phyloP scores from a whole-genome alignment of 2,797 vertebrate genomes.

The Arrhamphus sclerolepis region DNA sequence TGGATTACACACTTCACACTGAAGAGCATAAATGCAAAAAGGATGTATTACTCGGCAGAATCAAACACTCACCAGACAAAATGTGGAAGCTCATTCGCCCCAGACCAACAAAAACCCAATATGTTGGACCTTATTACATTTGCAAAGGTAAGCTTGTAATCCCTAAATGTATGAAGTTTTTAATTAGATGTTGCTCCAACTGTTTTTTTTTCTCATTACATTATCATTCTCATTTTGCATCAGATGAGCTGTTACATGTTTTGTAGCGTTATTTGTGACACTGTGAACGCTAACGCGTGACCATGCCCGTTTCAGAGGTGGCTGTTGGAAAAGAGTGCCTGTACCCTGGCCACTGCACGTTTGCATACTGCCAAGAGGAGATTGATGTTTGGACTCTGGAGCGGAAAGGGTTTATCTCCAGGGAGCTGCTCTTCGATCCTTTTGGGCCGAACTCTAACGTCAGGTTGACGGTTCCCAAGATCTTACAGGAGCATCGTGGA shows the following conservation, averaged over 20 bases:
- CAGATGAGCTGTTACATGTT: not conserved
- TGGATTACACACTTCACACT: slow-evolving; percentile 87
- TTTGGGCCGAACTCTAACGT: slow-evolving; percentile 84
- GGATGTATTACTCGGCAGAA: slow-evolving; percentile 91
- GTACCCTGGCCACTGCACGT: slow-evolving; percentile 95
- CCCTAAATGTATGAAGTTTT: rapidly evolving
- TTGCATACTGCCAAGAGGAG: slow-evolving; percentile 98
- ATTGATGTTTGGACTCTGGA: slow-evolving; percentile 97
- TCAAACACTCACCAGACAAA: slow-evolving; percentile 86
- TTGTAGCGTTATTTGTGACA: not conserved
- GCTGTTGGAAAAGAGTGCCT: slow-evolving; percentile 91
- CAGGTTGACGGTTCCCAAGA: slow-evolving; percentile 87
- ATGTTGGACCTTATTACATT: slow-evolving; percentile 97
- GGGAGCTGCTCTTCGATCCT: slow-evolving; percentile 90
- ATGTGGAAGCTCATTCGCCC: slow-evolving; percentile 95
- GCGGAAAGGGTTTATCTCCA: slow-evolving; percentile 93
- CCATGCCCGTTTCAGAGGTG: slow-evolving; percentile 85
- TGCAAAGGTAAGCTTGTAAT: slow-evolving; percentile 90
- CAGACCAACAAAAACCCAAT: slow-evolving; percentile 95
- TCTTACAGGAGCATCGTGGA: slow-evolving; percentile 94
- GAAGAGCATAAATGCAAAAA: slow-evolving; percentile 98
- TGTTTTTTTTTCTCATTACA: not conserved
- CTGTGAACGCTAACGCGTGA: slow-evolving; percentile 11
- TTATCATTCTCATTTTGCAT: not conserved
- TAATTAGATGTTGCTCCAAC: not conserved